These are phyloP conservation scores for Ametastegia equiseti DNA, from an alignment of 2,888 invertebrate genomes.

Conservation along the genomic window DNA sequence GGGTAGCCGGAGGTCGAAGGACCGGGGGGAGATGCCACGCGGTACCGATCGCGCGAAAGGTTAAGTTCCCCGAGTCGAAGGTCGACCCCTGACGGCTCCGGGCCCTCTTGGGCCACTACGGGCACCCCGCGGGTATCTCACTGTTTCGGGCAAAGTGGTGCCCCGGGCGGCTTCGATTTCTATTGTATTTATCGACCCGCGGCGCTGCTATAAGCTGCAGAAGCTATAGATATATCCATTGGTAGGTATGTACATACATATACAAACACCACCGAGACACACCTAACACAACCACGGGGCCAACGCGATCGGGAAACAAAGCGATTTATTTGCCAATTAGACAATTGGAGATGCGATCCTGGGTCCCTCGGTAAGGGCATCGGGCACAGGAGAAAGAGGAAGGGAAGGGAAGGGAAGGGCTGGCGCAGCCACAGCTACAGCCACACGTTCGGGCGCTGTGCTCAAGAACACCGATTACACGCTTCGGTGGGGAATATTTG, in stretches of 20 bases:
- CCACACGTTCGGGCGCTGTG: conserved; percentile 51
- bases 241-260: too few species aligned
- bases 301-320: conserved; percentile 65
- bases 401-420: conserved; percentile 33
- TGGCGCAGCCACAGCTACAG: conserved; percentile 51
- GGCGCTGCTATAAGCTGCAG: background rate
- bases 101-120: background rate
- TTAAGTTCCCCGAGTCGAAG: conserved; percentile 1
- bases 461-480: conserved; percentile 65
- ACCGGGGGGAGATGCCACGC: background rate
- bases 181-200: conserved; percentile 12
- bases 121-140: conserved; percentile 5
- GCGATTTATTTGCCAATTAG: conserved; percentile 73
- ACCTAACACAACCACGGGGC: background rate
- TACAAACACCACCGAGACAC: too few species aligned
- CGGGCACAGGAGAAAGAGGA: conserved; percentile 50
- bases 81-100: background rate
- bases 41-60: background rate
- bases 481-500: conserved; percentile 73
- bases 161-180: background rate
- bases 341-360: conserved; percentile 66
- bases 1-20: background rate
- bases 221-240: too few species aligned
- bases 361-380: conserved; percentile 54
- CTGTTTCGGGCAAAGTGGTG: background rate